Percentiles rank a stretch among this genome's conserved stretches.
phyloP scores from a whole-genome alignment of 2,888 invertebrate genomes.

The Eupithecia pulchellata region DNA sequence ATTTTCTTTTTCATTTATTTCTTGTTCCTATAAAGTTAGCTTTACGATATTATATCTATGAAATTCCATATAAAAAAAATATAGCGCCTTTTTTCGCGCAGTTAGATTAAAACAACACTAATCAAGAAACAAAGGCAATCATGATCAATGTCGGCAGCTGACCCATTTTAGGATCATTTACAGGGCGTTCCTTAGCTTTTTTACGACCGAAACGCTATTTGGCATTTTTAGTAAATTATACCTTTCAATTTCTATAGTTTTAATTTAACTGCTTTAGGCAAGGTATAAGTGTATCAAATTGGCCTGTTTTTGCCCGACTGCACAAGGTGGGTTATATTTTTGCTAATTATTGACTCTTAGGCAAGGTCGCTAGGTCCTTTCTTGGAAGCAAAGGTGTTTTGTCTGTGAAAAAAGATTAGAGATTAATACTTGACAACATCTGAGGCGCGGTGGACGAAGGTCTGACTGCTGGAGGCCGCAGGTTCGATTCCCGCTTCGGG shows the following conservation, averaged over 20 bases:
- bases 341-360: conserved; percentile 35
- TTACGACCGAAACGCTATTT: conserved; percentile 19
- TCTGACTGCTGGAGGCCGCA: no score
- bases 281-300: conserved; percentile 29
- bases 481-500: no score
- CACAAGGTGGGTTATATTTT: conserved; percentile 10
- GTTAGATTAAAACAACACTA: neutral
- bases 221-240: conserved; percentile 31
- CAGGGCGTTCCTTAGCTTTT: conserved; percentile 30
- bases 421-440: neutral
- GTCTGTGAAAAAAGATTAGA: conserved; percentile 13
- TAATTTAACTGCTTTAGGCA: conserved; percentile 29
- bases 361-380: conserved; percentile 29
- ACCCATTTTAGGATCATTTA: conserved; percentile 18
- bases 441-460: no score
- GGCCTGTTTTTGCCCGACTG: conserved; percentile 25
- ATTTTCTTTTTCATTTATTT: no score
- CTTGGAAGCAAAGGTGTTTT: conserved; percentile 32
- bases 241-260: conserved; percentile 32
- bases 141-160: conserved; percentile 29
- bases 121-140: conserved; percentile 5
- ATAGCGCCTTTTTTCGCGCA: neutral
- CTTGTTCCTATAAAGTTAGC: no score
- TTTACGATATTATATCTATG: no score
- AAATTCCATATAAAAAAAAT: no score